Evolutionary conservation across 92 coral and sea anemone species (phyloP).

Genomic region (Zoanthus sociatus): DNA sequence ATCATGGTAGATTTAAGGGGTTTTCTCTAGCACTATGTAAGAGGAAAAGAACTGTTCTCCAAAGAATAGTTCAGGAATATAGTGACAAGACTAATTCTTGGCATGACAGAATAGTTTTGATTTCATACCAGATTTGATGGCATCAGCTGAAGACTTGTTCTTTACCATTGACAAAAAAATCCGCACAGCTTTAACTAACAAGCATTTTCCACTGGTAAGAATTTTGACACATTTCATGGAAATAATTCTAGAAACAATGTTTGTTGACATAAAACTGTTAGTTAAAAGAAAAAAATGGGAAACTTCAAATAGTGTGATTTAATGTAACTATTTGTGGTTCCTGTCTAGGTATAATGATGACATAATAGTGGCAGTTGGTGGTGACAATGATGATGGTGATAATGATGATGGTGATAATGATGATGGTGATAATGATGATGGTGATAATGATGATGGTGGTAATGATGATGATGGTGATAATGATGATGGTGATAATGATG

Average conservation of each 20-base stretch:
- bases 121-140: conserved; percentile 64
- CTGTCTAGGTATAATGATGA: neutral
- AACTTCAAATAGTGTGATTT: no score
- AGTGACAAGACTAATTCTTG: neutral
- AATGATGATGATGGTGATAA: no score
- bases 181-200: conserved; percentile 77
- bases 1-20: no score
- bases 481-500: no score
- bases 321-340: no score
- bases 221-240: neutral
- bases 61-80: neutral
- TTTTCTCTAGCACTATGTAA: no score
- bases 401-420: neutral
- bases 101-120: neutral
- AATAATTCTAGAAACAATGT: neutral
- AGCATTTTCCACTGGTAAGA: conserved; percentile 83
- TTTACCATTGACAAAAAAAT: conserved; percentile 80
- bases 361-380: neutral
- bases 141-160: conserved; percentile 83
- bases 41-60: neutral
- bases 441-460: no score
- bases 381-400: neutral
- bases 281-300: neutral
- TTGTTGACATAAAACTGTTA: neutral
- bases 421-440: no score